A percentile compares a stretch with the other conserved stretches of the same genome.
These are phyloP conservation scores for Ylistrum balloti DNA, from an alignment of 1,140 invertebrate species.

Conservation along the genomic window DNA sequence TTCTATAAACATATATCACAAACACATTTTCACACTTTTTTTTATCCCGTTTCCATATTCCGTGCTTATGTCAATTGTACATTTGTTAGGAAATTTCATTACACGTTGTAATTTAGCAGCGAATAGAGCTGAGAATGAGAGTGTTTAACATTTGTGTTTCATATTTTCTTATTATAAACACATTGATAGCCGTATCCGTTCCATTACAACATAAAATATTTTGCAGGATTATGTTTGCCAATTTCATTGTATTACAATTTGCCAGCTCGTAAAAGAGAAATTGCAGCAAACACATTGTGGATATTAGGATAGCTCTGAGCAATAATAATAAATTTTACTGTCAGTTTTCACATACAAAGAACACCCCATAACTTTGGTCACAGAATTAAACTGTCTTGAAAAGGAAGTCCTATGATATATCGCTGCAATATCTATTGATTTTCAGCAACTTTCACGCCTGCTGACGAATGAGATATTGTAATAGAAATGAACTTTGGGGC, in stretches of 20 bases:
- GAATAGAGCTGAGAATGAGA: not conserved
- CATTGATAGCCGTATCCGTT: not conserved
- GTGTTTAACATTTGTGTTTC: not conserved
- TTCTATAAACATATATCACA: not conserved
- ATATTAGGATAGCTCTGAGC: not conserved
- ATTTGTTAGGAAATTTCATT: not conserved
- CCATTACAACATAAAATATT: not conserved
- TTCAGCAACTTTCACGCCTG: conserved; percentile 37
- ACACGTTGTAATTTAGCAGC: not conserved
- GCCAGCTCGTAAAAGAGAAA: conserved; percentile 14
- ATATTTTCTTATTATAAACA: not conserved
- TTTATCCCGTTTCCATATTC: not conserved
- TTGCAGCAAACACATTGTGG: not conserved
- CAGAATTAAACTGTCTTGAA: conserved; percentile 29
- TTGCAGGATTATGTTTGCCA: not conserved
- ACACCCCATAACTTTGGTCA: conserved; percentile 9
- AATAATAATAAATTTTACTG: conserved; percentile 29
- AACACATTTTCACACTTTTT: conserved; percentile 3
- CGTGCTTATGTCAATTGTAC: not conserved
- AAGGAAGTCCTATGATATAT: not conserved
- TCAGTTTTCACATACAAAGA: not conserved
- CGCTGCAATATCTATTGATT: not conserved
- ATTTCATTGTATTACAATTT: conserved; percentile 21
- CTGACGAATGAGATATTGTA: conserved; percentile 21
- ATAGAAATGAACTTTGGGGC: not conserved